phyloP scores from a whole-genome alignment of 2,797 vertebrate genomes.

The Phrynocephalus guinanensis region DNA sequence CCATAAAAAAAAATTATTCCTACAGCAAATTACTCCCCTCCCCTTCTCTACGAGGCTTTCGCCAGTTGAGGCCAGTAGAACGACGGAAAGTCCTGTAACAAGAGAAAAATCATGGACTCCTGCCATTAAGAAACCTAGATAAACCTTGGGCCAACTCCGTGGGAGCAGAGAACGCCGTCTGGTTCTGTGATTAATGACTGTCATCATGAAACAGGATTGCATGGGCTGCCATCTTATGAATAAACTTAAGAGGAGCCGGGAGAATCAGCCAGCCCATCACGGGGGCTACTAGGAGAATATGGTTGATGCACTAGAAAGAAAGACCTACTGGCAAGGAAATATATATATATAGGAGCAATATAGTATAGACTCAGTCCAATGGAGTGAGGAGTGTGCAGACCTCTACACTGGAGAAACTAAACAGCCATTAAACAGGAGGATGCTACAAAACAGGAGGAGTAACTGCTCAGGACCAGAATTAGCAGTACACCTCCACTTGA shows the following conservation, averaged over 20 bases:
- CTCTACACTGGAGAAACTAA: too few species aligned
- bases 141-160: constrained; percentile 66
- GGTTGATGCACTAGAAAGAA: constrained; percentile 62
- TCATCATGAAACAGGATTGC: constrained; percentile 66
- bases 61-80: constrained; percentile 40
- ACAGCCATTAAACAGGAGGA: too few species aligned
- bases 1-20: constrained; percentile 75
- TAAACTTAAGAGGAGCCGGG: constrained; percentile 62
- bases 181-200: constrained; percentile 69
- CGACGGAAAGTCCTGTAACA: constrained; percentile 47
- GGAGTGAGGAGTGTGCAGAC: too few species aligned
- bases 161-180: constrained; percentile 68
- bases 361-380: too few species aligned
- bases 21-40: constrained; percentile 35
- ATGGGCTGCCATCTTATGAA: constrained; percentile 70
- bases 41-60: constrained; percentile 15
- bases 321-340: constrained; percentile 58
- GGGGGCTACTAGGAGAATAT: constrained; percentile 64
- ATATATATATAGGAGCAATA: constrained; percentile 8
- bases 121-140: constrained; percentile 54
- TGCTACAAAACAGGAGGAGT: too few species aligned
- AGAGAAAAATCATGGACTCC: constrained; percentile 49
- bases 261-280: constrained; percentile 65
- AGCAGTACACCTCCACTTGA: too few species aligned
- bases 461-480: too few species aligned